phyloP scores from a whole-genome alignment of 1,140 invertebrate genomes.

The Camponotus pennsylvanicus region DNA sequence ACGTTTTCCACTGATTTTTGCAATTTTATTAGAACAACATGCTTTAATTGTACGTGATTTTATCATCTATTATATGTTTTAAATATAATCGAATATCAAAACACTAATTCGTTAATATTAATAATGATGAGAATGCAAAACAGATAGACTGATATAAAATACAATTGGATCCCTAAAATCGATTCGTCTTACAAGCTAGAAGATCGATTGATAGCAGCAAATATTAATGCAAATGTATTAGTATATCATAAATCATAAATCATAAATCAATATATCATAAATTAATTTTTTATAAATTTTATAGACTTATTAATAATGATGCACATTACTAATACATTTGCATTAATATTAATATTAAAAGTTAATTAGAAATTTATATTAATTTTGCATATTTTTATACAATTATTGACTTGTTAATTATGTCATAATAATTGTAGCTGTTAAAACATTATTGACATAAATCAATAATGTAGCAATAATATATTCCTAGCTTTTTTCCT shows the following conservation, averaged over 20 bases:
- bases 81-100: background rate
- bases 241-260: no score
- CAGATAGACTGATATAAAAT: background rate
- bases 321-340: background rate
- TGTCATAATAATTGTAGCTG: background rate
- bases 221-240: background rate
- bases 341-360: background rate
- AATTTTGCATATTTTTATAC: background rate
- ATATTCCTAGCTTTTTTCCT: background rate
- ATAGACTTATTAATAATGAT: no score
- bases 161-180: background rate
- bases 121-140: background rate
- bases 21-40: constrained; percentile 20
- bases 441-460: background rate
- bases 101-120: background rate
- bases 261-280: no score
- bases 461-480: background rate
- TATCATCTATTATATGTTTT: background rate
- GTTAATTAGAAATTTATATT: background rate
- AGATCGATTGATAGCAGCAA: background rate
- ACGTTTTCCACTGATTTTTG: background rate
- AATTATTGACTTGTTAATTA: background rate
- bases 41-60: constrained; percentile 64
- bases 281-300: background rate
- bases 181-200: background rate